Conservation (phyloP, 2,888 invertebrate genomes). For the Aplocera efformata region DNA sequence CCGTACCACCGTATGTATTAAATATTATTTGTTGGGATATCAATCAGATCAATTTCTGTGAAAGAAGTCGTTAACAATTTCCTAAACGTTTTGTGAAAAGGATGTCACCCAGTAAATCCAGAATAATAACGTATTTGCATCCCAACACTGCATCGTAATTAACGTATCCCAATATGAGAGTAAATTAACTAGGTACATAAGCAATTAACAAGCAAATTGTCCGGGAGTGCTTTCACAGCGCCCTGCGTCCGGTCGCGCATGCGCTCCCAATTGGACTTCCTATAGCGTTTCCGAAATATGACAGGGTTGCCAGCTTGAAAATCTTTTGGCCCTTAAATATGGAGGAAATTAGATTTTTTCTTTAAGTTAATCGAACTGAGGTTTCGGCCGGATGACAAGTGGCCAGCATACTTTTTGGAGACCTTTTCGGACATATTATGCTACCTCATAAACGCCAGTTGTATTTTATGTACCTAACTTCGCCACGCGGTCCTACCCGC, state of each 20-base stretch:
- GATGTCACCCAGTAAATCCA: slow-evolving; percentile 2
- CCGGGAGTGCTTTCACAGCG: slow-evolving; percentile 66
- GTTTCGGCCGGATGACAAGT: too few relatives aligned
- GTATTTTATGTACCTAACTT: too few relatives aligned
- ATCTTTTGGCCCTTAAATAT: slow-evolving; percentile 25
- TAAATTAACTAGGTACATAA: slow-evolving; percentile 24
- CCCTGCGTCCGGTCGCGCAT: slow-evolving; percentile 67
- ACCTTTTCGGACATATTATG: too few relatives aligned
- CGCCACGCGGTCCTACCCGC: too few relatives aligned
- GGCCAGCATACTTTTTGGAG: too few relatives aligned
- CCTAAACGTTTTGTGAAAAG: not conserved
- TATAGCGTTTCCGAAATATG: slow-evolving; percentile 73
- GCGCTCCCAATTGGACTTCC: slow-evolving; percentile 79
- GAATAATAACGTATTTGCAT: slow-evolving; percentile 1
- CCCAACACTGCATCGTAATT: slow-evolving; percentile 9
- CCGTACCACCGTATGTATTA: too few relatives aligned
- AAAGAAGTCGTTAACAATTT: too few relatives aligned
- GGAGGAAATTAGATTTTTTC: slow-evolving; percentile 19
- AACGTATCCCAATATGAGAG: slow-evolving; percentile 19
- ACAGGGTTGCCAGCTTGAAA: slow-evolving; percentile 26
- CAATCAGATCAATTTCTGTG: too few relatives aligned
- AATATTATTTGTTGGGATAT: too few relatives aligned
- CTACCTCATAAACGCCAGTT: too few relatives aligned
- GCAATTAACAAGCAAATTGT: slow-evolving; percentile 61
- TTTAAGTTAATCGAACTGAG: not conserved